These are phyloP conservation scores for Caenorhabditis sp. DNA, from an alignment of 2,888 invertebrate genomes.

Conservation along the genomic window DNA sequence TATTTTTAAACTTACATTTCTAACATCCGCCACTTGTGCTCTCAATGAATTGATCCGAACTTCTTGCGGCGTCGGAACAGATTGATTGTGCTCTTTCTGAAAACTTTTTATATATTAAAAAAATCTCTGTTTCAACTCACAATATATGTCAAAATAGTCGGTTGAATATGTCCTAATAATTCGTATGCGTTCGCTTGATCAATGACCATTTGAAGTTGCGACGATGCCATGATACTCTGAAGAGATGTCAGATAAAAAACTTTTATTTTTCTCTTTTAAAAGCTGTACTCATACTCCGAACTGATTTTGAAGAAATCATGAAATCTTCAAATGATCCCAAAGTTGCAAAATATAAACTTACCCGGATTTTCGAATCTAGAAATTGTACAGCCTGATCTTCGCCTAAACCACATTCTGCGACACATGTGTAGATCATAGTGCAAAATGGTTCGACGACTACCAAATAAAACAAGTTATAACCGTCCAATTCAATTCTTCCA, in stretches of 20 bases:
- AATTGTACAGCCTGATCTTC: conserved; percentile 30
- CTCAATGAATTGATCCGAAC: conserved; percentile 32
- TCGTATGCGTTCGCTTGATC: conserved; percentile 29
- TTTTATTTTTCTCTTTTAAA: no score
- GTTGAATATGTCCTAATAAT: conserved; percentile 27
- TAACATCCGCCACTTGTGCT: conserved; percentile 37
- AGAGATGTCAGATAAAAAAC: no score
- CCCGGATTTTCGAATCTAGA: conserved; percentile 31
- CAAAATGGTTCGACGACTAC: conserved; percentile 41
- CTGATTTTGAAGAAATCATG: no score
- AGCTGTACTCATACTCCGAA: no score
- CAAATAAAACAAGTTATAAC: conserved; percentile 25
- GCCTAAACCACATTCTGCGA: conserved; percentile 28
- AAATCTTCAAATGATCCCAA: no score
- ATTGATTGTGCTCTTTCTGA: conserved; percentile 36
- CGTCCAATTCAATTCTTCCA: conserved; percentile 45
- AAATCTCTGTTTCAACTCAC: conserved; percentile 6
- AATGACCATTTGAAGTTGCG: conserved; percentile 38
- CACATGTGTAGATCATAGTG: conserved; percentile 42
- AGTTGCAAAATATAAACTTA: neutral
- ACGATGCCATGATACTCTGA: conserved; percentile 16
- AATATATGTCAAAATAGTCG: conserved; percentile 33
- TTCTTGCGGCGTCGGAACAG: conserved; percentile 19
- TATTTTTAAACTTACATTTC: conserved; percentile 17
- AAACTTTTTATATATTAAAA: no score